Conservation (phyloP, 2,797 vertebrate species). For the Catharus ustulatus region DNA sequence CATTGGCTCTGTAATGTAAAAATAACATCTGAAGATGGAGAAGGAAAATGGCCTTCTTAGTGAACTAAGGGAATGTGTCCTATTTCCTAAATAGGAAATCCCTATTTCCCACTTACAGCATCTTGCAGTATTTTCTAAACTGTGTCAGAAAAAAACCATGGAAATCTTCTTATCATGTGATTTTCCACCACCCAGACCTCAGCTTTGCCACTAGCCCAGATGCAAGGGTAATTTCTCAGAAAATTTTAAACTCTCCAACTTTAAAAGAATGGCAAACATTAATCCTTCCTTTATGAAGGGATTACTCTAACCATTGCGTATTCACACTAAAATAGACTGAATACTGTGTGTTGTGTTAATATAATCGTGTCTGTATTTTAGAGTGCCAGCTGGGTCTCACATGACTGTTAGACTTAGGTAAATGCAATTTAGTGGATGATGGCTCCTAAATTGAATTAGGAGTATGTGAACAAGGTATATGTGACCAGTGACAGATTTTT, state of each 20-base stretch:
- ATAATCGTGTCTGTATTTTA: background rate
- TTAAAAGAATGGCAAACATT: background rate
- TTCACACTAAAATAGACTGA: background rate
- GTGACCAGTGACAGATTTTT: background rate
- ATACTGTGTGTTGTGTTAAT: background rate
- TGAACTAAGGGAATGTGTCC: background rate
- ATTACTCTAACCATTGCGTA: background rate
- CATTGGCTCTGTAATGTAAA: background rate
- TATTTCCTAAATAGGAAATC: background rate
- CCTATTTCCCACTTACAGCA: background rate
- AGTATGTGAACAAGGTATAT: background rate
- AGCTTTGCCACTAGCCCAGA: background rate
- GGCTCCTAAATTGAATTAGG: background rate
- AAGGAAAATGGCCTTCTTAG: background rate
- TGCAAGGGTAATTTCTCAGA: background rate
- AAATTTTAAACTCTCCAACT: background rate
- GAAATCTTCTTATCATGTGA: background rate
- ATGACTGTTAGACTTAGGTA: background rate
- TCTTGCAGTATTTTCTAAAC: background rate
- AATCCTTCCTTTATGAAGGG: background rate
- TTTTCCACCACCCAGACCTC: background rate
- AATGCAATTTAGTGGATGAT: background rate
- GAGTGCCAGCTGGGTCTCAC: background rate
- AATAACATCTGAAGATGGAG: background rate
- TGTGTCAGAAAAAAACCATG: background rate